Percentiles rank a stretch among this genome's conserved stretches.
phyloP scores from a whole-genome alignment of 2,113 vertebrate genomes.

The Burhinus oedicnemus region DNA sequence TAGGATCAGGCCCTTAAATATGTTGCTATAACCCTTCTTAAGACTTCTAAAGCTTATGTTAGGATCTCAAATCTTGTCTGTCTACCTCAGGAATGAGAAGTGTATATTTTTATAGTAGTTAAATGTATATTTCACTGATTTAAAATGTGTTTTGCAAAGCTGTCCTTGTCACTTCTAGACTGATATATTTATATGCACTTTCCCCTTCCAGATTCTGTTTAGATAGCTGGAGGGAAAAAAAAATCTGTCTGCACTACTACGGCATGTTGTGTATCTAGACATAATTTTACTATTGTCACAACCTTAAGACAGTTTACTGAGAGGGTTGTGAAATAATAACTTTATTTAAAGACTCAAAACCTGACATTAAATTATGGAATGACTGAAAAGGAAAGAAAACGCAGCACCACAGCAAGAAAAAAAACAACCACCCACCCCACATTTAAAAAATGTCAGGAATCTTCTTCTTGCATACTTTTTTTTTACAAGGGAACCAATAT shows the following conservation, averaged over 20 bases:
- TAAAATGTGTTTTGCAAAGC: slow-evolving; percentile 53
- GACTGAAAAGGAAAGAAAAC: neutral
- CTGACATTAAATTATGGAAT: neutral
- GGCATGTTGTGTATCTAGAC: neutral
- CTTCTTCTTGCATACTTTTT: neutral
- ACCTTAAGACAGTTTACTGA: neutral
- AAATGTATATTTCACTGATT: slow-evolving; percentile 40
- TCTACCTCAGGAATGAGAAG: slow-evolving; percentile 37
- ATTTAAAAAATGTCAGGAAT: neutral
- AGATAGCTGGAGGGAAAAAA: slow-evolving; percentile 1
- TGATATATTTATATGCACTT: slow-evolving; percentile 52
- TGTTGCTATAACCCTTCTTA: slow-evolving; percentile 47
- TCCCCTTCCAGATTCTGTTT: slow-evolving; percentile 22
- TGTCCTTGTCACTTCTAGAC: neutral
- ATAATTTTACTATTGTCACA: neutral
- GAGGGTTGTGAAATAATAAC: neutral
- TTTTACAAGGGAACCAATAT: fast-evolving
- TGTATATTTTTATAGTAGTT: slow-evolving; percentile 45
- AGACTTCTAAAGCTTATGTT: neutral
- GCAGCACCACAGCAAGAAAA: fast-evolving
- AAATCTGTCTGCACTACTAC: neutral
- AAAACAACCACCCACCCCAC: neutral
- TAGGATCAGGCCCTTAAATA: neutral
- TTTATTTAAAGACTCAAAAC: neutral
- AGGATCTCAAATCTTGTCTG: slow-evolving; percentile 23